A percentile compares a stretch with the other conserved stretches of the same genome.
Conservation (phyloP, 1,140 invertebrate genomes). For the Drosophila ercepeae region DNA sequence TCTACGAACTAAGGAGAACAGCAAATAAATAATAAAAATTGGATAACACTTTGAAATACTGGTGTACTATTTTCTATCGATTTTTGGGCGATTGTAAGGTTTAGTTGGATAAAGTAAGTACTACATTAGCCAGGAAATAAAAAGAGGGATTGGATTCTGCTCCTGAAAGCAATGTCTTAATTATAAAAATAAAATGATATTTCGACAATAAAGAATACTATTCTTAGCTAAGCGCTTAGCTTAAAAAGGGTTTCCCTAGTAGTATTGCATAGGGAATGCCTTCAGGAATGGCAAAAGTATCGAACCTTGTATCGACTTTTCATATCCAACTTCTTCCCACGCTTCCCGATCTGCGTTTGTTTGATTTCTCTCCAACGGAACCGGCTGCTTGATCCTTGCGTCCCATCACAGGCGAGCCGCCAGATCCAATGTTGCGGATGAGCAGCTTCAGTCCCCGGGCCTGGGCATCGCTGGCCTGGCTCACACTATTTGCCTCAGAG, state of each 20-base stretch:
- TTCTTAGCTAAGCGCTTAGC: no score
- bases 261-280: no score
- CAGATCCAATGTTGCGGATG: conserved; percentile 91
- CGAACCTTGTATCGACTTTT: background rate
- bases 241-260: no score
- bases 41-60: conserved; percentile 33
- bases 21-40: conserved; percentile 59
- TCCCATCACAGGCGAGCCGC: conserved; percentile 91
- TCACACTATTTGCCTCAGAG: conserved; percentile 86
- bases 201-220: no score
- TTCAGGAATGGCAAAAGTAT: background rate
- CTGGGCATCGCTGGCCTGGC: conserved; percentile 85
- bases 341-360: conserved; percentile 77
- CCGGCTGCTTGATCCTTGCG: conserved; percentile 85
- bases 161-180: no score
- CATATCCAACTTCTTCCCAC: conserved; percentile 81
- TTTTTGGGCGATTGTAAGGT: background rate
- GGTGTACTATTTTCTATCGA: background rate
- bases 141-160: no score
- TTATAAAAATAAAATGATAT: no score
- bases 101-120: no score
- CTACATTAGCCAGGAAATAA: no score
- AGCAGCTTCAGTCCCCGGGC: conserved; percentile 90
- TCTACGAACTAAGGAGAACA: conserved; percentile 57
- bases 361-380: conserved; percentile 41